Conservation (phyloP, 2,113 vertebrate genomes). For the Stigmatopora nigra region DNA sequence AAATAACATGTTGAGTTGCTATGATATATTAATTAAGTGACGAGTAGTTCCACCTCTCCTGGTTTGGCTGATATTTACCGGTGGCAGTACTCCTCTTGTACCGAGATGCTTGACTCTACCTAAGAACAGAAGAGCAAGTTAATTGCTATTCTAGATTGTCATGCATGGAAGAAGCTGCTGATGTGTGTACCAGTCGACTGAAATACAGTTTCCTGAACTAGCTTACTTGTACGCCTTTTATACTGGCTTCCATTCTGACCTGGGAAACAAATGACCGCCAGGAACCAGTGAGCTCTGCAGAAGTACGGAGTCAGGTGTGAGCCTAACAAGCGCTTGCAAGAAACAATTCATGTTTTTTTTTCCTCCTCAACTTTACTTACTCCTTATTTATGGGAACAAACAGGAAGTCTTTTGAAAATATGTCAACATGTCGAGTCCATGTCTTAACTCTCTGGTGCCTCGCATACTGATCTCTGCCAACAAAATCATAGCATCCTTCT, state of each 20-base stretch:
- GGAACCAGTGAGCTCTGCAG: slow-evolving; percentile 86
- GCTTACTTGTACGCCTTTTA: slow-evolving; percentile 2
- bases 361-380: slow-evolving; percentile 12
- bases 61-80: slow-evolving; percentile 26
- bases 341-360: not conserved
- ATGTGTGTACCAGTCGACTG: not conserved
- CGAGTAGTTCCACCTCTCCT: not conserved
- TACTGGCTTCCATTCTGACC: slow-evolving; percentile 69
- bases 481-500: not conserved
- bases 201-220: not conserved
- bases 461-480: slow-evolving; percentile 70
- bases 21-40: not conserved
- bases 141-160: not conserved
- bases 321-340: not conserved
- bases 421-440: slow-evolving; percentile 89
- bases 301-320: not conserved
- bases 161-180: not conserved
- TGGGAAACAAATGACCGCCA: slow-evolving; percentile 90
- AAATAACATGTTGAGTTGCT: no score
- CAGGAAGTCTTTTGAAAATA: slow-evolving; percentile 91
- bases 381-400: slow-evolving; percentile 93
- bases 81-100: slow-evolving; percentile 7
- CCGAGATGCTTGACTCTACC: slow-evolving; percentile 1
- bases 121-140: slow-evolving; percentile 13
- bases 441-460: slow-evolving; percentile 88